Evolutionary conservation across 2,888 invertebrate genomes (phyloP), one percentile per base, ranked within the genome.

Genomic region (Thumatha senex): DNA sequence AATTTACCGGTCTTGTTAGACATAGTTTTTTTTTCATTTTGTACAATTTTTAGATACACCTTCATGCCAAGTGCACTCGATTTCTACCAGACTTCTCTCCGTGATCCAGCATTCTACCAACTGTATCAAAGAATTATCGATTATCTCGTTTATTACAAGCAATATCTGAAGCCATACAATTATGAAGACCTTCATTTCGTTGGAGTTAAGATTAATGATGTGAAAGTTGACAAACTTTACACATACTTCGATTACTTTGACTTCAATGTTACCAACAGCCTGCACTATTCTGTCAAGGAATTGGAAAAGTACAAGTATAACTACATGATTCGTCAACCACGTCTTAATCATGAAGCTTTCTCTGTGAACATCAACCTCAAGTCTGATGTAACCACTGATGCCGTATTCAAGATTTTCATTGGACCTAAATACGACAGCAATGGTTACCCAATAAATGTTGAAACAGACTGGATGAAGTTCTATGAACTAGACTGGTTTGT

Each of bases 21-120:
- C n/a, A 5, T 24, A 24, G 18, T 4, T 4, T 24, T 24, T 24
- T 5, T 24, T 4, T 4, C 5, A 24, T 24, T 4, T 24, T 24
- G 18, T 24, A 5, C 18, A 5, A 24, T 24, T 31, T 41, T 4
- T 74, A 92, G 90, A 42, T 82, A 84, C 69, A 66, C 69, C 8
- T 79, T 91, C 54, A 70, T 90, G 24, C 94, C 95, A 11, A 91
- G 93, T 29, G 92, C 93, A 13, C 84, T 95, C 41, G 93, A 94
- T 74, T 93, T 93, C 74, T 93, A 92, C 73, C 92, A 93, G 70
- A 94, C 95, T 7, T 92, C 94, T 58, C 77, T 94, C 64, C 94
- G 95, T 58, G 96, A 96, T 77, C 96, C 96, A 12, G 92, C 93
- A 33, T 95, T 95, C 93, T 96, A 93, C 81, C 93, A 93, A 56